Base-by-base conservation (phyloP, 2,888 invertebrate genomes). In the Oscheius sp. region DNA sequence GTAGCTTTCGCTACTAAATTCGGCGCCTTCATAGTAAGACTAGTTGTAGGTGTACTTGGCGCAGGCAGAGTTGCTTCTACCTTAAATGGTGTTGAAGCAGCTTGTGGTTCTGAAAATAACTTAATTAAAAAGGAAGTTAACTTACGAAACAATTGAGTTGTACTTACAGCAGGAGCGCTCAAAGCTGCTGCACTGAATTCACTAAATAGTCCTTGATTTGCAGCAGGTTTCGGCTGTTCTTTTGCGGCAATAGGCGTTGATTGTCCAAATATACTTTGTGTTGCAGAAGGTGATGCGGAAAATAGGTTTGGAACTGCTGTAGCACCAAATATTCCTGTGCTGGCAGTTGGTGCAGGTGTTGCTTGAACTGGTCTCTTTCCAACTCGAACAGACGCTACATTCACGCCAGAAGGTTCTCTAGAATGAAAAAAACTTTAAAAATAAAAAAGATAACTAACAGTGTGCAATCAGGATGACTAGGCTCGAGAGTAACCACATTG, bases 401-500 rank as follows among this genome's bases (percentile, higher is more conserved):
- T n/a, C 10, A 45, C 45, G 1, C 4, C 31, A 2, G 31, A 8
- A n/a, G 66, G 45, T n/a, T 66, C 50, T 0, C 66, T 66, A 45
- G 42, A 66, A 65, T 27, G 1, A 50, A 65, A 23, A 25, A 31
- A 29, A 29, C 0, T n/a, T 15, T 42, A 10, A 52, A 8, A 12
- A 12, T 10, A n/a, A n/a, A 4, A 12, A 46, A 25, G 31, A 15
- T n/a, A 15, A 53, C 66, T 3, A 29, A 68, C 68, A 68, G 39
- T 45, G 46, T 46, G 20, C 58, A 58, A 23, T 58, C 61, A 1
- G 45, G 10, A 20, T 48, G 37, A n/a, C 8, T 48, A 27, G 42
- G 10, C 31, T 67, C 57, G 15, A 67, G 15, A 3, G 48, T 61
- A 27, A 78, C 70, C 17, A 75, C 53, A 33, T 75, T 72, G 42